phyloP scores from a whole-genome alignment of 2,113 vertebrate species.

The Chamaea fasciata region DNA sequence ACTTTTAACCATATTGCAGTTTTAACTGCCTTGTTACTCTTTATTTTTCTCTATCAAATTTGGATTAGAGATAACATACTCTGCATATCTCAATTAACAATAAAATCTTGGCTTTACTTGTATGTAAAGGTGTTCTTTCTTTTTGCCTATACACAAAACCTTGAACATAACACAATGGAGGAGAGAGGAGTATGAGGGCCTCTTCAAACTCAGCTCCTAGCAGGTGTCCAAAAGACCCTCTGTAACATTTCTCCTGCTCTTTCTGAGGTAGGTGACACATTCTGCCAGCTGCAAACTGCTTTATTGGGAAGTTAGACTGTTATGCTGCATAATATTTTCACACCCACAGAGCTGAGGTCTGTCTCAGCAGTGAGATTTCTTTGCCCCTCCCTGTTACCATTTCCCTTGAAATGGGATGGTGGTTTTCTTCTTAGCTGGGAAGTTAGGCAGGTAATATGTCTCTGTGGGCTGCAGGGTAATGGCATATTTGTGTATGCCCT shows the following conservation, averaged over 20 bases:
- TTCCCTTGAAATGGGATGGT: not conserved
- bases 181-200: not conserved
- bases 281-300: not conserved
- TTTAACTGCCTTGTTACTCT: not conserved
- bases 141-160: not conserved
- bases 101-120: not conserved
- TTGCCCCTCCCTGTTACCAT: not conserved
- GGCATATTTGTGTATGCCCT: not conserved
- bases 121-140: not conserved
- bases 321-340: not conserved
- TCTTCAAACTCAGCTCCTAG: not conserved
- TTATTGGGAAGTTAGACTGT: not conserved
- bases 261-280: rapidly evolving
- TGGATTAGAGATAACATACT: not conserved
- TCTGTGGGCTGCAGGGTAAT: not conserved
- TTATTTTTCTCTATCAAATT: not conserved
- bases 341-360: not conserved
- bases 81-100: not conserved
- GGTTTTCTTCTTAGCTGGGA: not conserved
- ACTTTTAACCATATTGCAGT: not conserved
- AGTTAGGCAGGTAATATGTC: not conserved
- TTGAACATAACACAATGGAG: not conserved
- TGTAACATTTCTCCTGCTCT: not conserved
- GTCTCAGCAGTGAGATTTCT: not conserved
- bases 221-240: not conserved